phyloP scores from a whole-genome alignment of 1,140 invertebrate genomes.

The Trichonephila clavipes region DNA sequence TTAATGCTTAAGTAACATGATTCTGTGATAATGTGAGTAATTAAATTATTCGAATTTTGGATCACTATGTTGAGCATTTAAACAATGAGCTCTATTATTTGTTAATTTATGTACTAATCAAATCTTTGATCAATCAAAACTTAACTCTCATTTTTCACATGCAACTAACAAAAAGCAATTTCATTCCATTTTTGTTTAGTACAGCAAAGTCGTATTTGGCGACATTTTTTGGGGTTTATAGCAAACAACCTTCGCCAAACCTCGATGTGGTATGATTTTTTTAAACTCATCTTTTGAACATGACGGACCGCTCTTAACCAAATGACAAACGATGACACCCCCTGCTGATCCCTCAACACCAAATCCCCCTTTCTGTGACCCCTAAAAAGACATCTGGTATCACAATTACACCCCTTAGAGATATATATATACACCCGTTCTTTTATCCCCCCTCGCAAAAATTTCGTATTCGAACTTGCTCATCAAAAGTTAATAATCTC shows the following conservation, averaged over 20 bases:
- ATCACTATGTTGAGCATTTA: no score
- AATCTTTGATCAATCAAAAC: no score
- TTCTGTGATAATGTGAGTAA: no score
- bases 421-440: neutral
- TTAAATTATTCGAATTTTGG: no score
- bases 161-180: no score
- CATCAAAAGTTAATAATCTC: slow-evolving; percentile 9
- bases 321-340: slow-evolving; percentile 75
- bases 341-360: slow-evolving; percentile 50
- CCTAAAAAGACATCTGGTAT: slow-evolving; percentile 73
- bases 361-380: slow-evolving; percentile 9
- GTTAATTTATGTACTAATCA: no score
- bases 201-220: neutral
- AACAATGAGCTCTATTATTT: no score
- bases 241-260: slow-evolving; percentile 34
- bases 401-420: slow-evolving; percentile 50
- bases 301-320: slow-evolving; percentile 28
- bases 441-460: neutral
- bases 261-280: slow-evolving; percentile 38
- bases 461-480: neutral
- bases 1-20: no score
- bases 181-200: no score
- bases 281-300: slow-evolving; percentile 55
- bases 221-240: neutral
- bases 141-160: no score